Percentiles rank a stretch among this genome's conserved stretches.
Conservation (phyloP, 1,140 invertebrate species). For the Achroia grisella region DNA sequence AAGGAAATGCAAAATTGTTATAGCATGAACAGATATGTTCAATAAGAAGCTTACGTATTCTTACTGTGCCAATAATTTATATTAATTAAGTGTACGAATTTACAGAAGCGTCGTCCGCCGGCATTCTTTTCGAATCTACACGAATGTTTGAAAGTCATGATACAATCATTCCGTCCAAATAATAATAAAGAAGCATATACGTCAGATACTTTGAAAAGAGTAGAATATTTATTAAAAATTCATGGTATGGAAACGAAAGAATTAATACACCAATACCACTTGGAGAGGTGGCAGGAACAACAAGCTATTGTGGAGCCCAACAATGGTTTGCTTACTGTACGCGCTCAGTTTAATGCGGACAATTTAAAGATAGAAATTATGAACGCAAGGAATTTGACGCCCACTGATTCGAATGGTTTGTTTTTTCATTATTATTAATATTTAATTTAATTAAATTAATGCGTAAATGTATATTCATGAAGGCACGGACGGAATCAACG, state of each 20-base stretch:
- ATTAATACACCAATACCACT: conserved; percentile 89
- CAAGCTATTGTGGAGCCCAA: conserved; percentile 74
- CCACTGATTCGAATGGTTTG: conserved; percentile 90
- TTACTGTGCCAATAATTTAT: too few species aligned
- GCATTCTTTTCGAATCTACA: conserved; percentile 92
- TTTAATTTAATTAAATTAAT: neutral
- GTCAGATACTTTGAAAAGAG: conserved; percentile 77
- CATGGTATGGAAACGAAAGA: conserved; percentile 90
- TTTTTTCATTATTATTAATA: conserved; percentile 1
- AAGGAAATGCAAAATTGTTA: too few species aligned
- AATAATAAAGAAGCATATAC: conserved; percentile 72
- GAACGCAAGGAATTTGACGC: conserved; percentile 90
- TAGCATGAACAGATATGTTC: too few species aligned
- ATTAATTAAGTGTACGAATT: conserved; percentile 14
- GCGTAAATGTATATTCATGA: too few species aligned
- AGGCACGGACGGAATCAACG: too few species aligned
- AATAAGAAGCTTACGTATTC: too few species aligned
- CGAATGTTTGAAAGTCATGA: conserved; percentile 87
- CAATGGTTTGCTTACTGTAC: conserved; percentile 82
- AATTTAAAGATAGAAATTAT: conserved; percentile 82
- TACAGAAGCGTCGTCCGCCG: conserved; percentile 86
- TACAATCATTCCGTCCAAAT: conserved; percentile 89
- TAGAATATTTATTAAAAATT: conserved; percentile 82
- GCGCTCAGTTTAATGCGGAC: conserved; percentile 78
- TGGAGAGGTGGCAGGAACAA: conserved; percentile 83